Percentiles rank a stretch among this genome's conserved stretches.
Conservation (phyloP, 2,797 vertebrate species). For the Lepilemur ruficaudatus region DNA sequence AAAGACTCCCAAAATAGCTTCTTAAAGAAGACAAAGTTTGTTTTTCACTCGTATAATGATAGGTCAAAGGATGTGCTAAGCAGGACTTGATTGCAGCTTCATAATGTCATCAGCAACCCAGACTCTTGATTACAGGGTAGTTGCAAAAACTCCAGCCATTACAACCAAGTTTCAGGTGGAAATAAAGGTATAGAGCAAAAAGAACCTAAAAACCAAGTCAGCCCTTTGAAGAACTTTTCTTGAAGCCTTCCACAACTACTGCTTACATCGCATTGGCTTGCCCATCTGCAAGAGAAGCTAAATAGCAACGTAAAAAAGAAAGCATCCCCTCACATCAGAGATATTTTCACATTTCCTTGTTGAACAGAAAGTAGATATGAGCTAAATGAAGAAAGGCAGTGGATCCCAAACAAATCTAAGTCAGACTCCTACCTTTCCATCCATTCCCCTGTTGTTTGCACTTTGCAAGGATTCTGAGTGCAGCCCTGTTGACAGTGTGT, state of each 20-base stretch:
- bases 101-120: not conserved
- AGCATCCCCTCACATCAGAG: not conserved
- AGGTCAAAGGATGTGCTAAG: not conserved
- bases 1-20: not conserved
- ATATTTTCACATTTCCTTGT: not conserved
- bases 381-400: not conserved
- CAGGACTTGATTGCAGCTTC: not conserved
- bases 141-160: not conserved
- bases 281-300: not conserved
- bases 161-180: not conserved
- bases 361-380: not conserved
- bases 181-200: not conserved
- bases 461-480: not conserved
- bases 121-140: conserved; percentile 5
- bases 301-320: not conserved
- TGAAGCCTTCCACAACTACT: not conserved
- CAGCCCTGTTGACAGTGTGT: not conserved
- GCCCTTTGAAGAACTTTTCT: not conserved
- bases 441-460: not conserved
- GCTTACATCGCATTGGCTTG: not conserved
- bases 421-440: not conserved
- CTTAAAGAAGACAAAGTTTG: not conserved
- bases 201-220: not conserved
- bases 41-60: not conserved
- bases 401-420: not conserved